Conservation (phyloP, 1,140 invertebrate species). For the Gryon sp. region DNA sequence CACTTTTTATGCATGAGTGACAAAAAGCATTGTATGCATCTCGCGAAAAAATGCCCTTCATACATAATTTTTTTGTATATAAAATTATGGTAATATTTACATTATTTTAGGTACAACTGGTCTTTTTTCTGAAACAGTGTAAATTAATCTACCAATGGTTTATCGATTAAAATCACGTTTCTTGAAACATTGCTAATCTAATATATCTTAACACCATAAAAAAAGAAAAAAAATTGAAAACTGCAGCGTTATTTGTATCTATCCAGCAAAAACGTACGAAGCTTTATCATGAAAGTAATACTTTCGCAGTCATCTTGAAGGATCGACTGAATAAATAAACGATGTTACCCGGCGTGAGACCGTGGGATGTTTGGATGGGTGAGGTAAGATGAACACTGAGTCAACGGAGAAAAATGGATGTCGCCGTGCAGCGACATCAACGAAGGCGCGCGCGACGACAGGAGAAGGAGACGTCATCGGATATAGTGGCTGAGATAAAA, state of each 20-base stretch:
- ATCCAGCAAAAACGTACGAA: constrained; percentile 18
- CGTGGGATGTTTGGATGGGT: constrained; percentile 12
- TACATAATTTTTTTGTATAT: too few relatives aligned
- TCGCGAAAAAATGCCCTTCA: too few relatives aligned
- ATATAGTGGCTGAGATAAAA: constrained; percentile 39
- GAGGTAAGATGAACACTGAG: constrained; percentile 9
- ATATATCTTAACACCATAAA: too few relatives aligned
- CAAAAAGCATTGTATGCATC: too few relatives aligned
- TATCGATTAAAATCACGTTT: too few relatives aligned
- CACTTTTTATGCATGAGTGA: too few relatives aligned
- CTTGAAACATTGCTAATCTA: too few relatives aligned
- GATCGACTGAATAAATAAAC: constrained; percentile 56
- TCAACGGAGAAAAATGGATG: constrained; percentile 36
- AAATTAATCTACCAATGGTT: too few relatives aligned
- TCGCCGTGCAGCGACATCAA: constrained; percentile 19
- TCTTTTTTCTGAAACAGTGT: too few relatives aligned
- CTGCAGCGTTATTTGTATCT: constrained; percentile 55
- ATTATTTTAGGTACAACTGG: too few relatives aligned
- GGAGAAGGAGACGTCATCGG: constrained; percentile 15
- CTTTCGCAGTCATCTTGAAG: constrained; percentile 46
- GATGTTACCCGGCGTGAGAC: constrained; percentile 45
- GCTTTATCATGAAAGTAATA: constrained; percentile 59
- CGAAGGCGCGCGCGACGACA: constrained; percentile 7
- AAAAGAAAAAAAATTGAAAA: constrained; percentile 13
- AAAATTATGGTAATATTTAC: too few relatives aligned